Conservation (phyloP, 2,888 invertebrate species). For the Allygus modestus region DNA sequence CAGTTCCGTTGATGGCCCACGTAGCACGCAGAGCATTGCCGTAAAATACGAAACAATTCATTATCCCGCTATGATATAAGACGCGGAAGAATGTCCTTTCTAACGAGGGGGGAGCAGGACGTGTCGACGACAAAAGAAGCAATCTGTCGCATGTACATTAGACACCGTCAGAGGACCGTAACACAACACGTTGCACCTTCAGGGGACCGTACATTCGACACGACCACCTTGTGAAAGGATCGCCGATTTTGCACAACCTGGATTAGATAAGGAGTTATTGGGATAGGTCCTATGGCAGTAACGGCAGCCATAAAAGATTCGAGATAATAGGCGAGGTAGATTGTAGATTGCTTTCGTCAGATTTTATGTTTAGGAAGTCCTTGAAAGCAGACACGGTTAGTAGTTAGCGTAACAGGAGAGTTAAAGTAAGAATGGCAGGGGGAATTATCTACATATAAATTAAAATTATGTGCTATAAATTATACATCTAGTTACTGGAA, state of each 20-base stretch:
- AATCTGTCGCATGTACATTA: not conserved
- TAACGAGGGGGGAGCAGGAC: not conserved
- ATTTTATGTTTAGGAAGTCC: too few relatives aligned
- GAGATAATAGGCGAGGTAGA: too few relatives aligned
- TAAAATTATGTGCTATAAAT: too few relatives aligned
- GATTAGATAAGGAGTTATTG: not conserved
- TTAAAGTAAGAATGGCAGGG: too few relatives aligned
- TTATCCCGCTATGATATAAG: not conserved
- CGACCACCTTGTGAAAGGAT: conserved; percentile 8
- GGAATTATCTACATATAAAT: too few relatives aligned
- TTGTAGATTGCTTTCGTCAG: too few relatives aligned
- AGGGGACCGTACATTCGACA: conserved; percentile 28
- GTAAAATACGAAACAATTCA: not conserved
- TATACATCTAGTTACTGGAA: too few relatives aligned
- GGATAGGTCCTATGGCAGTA: not conserved
- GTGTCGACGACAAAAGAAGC: not conserved
- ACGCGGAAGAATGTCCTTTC: not conserved
- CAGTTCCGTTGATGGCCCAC: not conserved
- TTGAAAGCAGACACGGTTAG: too few relatives aligned
- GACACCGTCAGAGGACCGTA: conserved; percentile 8
- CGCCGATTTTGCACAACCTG: not conserved
- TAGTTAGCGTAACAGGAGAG: too few relatives aligned
- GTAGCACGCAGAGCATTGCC: not conserved
- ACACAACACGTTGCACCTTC: conserved; percentile 11
- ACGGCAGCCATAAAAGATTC: not conserved